Conservation (phyloP, 2,797 vertebrate species). For the Dendrocincla tyrannina region DNA sequence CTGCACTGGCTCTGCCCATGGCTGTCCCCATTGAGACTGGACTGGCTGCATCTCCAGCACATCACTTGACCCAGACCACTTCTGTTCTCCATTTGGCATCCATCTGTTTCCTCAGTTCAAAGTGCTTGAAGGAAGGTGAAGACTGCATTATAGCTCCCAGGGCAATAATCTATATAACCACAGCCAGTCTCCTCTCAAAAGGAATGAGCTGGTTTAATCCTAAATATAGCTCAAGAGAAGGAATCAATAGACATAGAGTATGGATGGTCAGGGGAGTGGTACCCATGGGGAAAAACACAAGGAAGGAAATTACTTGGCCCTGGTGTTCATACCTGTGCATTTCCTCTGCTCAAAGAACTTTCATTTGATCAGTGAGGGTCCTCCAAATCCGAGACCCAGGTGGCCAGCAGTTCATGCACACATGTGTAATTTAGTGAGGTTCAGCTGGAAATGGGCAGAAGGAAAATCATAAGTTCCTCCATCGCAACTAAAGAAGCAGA, state of each 20-base stretch:
- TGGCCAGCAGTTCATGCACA: neutral
- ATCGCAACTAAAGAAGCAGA: neutral
- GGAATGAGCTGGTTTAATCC: neutral
- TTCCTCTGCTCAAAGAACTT: neutral
- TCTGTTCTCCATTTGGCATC: conserved; percentile 44
- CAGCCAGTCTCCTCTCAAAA: neutral
- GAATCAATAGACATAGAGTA: neutral
- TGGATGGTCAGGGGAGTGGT: neutral
- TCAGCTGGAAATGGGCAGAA: neutral
- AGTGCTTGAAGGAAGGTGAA: conserved; percentile 40
- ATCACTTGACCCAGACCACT: neutral
- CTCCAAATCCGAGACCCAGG: neutral
- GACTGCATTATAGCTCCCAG: conserved; percentile 13
- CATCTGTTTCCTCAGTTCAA: conserved; percentile 60
- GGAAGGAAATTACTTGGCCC: neutral
- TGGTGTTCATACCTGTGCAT: neutral
- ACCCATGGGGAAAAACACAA: neutral
- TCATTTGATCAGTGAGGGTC: neutral
- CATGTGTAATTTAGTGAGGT: neutral
- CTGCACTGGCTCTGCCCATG: neutral
- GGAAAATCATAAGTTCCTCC: neutral
- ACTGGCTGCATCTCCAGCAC: neutral
- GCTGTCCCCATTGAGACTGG: neutral
- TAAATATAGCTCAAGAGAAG: conserved; percentile 23
- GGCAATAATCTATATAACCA: neutral